Percentiles rank a stretch among this genome's conserved stretches.
These are phyloP conservation scores for Ceratosolen solmsi DNA, from an alignment of 1,140 invertebrate genomes.

Conservation along the genomic window DNA sequence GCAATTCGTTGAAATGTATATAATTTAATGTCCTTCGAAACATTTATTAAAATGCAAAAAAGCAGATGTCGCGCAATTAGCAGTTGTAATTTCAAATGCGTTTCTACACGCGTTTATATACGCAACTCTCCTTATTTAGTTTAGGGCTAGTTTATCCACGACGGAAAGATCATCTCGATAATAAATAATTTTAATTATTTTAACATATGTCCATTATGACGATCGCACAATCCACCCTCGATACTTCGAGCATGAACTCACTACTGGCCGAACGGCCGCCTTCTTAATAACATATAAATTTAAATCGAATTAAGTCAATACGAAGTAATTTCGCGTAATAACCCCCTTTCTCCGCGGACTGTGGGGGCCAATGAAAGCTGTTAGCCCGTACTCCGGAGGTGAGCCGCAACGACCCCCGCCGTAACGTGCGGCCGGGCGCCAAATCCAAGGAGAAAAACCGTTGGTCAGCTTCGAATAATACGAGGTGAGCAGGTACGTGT, in stretches of 20 bases:
- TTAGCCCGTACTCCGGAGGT: background rate
- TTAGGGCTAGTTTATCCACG: background rate
- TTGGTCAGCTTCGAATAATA: slow-evolving; percentile 30
- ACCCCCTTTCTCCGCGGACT: slow-evolving; percentile 7
- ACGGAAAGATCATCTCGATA: background rate
- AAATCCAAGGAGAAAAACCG: slow-evolving; percentile 14
- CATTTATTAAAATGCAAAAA: background rate
- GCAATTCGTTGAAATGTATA: no score
- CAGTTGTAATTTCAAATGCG: background rate
- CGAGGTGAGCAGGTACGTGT: background rate
- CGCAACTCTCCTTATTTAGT: background rate
- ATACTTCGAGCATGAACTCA: background rate
- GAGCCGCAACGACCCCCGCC: background rate
- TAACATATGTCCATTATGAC: slow-evolving; percentile 13
- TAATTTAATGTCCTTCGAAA: background rate
- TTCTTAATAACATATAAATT: background rate
- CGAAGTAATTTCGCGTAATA: slow-evolving; percentile 41
- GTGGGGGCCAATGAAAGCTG: slow-evolving; percentile 6
- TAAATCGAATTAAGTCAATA: slow-evolving; percentile 34
- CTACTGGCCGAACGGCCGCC: background rate
- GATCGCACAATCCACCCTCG: slow-evolving; percentile 11
- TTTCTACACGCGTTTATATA: background rate
- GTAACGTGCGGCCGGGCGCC: background rate
- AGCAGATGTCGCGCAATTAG: background rate
- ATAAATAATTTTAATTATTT: slow-evolving; percentile 18